phyloP scores from a whole-genome alignment of 1,140 invertebrate genomes.

The Diorhabda sublineata region DNA sequence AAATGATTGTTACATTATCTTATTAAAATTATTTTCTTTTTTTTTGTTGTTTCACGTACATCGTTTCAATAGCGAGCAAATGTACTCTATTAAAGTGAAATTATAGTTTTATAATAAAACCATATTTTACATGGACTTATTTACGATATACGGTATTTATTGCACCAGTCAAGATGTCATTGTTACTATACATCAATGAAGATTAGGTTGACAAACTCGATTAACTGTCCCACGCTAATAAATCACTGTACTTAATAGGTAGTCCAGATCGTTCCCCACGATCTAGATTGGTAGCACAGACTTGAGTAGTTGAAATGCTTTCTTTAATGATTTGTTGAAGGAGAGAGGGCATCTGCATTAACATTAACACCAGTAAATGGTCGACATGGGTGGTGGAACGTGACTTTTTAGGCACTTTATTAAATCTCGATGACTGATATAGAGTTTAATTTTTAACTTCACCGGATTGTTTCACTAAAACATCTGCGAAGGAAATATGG shows the following conservation, averaged over 20 bases:
- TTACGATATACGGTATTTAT: too few relatives aligned
- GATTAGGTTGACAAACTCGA: neutral
- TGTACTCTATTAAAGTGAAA: too few relatives aligned
- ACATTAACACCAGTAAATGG: slow-evolving; percentile 9
- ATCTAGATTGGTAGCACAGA: slow-evolving; percentile 8
- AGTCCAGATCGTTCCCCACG: slow-evolving; percentile 2
- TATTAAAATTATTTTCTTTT: too few relatives aligned
- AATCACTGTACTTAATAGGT: slow-evolving; percentile 1
- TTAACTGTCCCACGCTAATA: neutral
- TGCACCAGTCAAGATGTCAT: too few relatives aligned
- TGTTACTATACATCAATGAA: neutral
- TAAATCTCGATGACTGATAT: slow-evolving; percentile 12
- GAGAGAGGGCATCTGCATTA: slow-evolving; percentile 12
- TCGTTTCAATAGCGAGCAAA: too few relatives aligned
- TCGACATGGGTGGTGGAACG: slow-evolving; percentile 17
- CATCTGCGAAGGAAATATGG: too few relatives aligned
- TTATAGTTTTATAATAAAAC: too few relatives aligned
- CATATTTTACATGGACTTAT: too few relatives aligned
- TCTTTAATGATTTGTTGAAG: slow-evolving; percentile 14
- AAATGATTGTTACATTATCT: too few relatives aligned
- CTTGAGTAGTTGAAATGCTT: slow-evolving; percentile 2
- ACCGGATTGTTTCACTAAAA: too few relatives aligned
- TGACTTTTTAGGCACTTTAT: slow-evolving; percentile 21
- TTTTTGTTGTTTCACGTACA: too few relatives aligned
- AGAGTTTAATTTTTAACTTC: neutral